Percentiles rank a stretch among this genome's conserved stretches.
phyloP scores from a whole-genome alignment of 2,888 invertebrate species.

The Sclerodermus sp. region DNA sequence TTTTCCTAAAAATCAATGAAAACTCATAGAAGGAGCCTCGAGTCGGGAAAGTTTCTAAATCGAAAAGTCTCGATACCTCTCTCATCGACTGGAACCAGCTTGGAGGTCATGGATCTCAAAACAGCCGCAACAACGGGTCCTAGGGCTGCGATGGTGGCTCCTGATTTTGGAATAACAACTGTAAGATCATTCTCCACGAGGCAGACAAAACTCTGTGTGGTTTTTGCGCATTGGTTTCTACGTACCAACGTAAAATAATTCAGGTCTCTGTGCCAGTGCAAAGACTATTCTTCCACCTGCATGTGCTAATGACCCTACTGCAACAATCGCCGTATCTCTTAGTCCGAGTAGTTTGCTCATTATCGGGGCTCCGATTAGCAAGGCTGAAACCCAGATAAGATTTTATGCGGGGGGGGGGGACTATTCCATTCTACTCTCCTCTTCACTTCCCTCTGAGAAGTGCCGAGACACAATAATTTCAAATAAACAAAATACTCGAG shows the following conservation, averaged over 20 bases:
- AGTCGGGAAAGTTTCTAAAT: slow-evolving; percentile 1
- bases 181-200: no score
- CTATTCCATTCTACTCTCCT: no score
- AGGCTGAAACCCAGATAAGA: slow-evolving; percentile 51
- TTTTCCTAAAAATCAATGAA: slow-evolving; percentile 63
- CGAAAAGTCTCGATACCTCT: slow-evolving; percentile 62
- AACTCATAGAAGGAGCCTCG: no score
- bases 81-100: slow-evolving; percentile 71
- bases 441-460: no score
- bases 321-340: slow-evolving; percentile 73
- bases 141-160: slow-evolving; percentile 73
- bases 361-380: slow-evolving; percentile 72
- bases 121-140: slow-evolving; percentile 80
- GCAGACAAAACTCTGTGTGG: no score
- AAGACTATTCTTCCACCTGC: slow-evolving; percentile 71
- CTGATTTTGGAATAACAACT: slow-evolving; percentile 50
- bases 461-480: no score
- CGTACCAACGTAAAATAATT: slow-evolving; percentile 67
- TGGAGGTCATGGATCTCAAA: slow-evolving; percentile 80
- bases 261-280: slow-evolving; percentile 62
- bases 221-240: no score
- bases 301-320: slow-evolving; percentile 73
- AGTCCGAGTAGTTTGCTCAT: slow-evolving; percentile 70
- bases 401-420: no score
- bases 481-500: no score